Evolutionary conservation across 2,797 vertebrate species (phyloP), one percentile per base, ranked within the genome.

Genomic region (Otus scops): DNA sequence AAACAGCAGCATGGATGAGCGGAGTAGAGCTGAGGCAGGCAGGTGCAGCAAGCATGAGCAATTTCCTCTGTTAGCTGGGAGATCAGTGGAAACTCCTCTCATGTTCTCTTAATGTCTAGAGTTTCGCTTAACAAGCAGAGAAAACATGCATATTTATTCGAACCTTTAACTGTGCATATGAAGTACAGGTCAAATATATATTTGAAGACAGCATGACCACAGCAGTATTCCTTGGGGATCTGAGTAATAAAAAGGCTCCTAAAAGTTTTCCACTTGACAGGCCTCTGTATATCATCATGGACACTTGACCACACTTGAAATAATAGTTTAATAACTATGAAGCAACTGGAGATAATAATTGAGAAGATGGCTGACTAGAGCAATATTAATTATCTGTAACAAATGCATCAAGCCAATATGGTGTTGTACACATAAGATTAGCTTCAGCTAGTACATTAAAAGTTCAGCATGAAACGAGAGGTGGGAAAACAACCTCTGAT

Each of bases 301-400:
- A 57, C 41, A 56, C 71, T 94, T 84, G 32, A 38, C 47, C 10
- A 2, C 12, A 21, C 34, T 85, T 56, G 23, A 83, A 86, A 73
- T 61, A 53, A n/a, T n/a, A 13, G 14, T 84, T 82, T 79, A 88
- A 94, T 88, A 79, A 82, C 57, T 63, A 38, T 13, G 34, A 65
- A 85, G 61, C 30, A 75, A 84, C 43, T 70, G 85, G 78, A 92
- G 90, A 53, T 70, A 87, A 87, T 85, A 61, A 87, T 65, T 43
- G 50, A 91, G 84, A 69, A 85, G 73, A 85, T 78, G 61, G 43
- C 26, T 30, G 54, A 32, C 21, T 43, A 67, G 24, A 81, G 63
- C 6, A 32, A 24, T 82, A 86, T 81, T 96, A 97, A 96, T 96
- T 95, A 53, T 79, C 79, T 95, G 73, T 64, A 85, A 77, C 65